Percentiles rank a stretch among this genome's conserved stretches.
phyloP scores from a whole-genome alignment of 2,797 vertebrate species.

The Sebastes iracundus region DNA sequence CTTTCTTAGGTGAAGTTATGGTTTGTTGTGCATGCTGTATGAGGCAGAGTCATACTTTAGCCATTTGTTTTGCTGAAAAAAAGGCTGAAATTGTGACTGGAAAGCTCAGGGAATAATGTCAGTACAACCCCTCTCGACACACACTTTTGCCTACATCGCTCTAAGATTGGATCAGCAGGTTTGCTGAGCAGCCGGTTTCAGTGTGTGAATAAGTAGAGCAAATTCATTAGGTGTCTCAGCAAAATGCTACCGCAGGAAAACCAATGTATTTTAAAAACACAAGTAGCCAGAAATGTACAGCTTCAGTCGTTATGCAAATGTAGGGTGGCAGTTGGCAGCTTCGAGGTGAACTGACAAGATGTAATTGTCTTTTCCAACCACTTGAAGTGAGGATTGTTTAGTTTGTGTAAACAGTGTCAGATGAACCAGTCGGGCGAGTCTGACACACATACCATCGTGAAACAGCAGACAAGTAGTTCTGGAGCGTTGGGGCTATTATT shows the following conservation, averaged over 20 bases:
- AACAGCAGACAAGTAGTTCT: not conserved
- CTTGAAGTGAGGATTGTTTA: not conserved
- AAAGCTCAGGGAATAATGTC: not conserved
- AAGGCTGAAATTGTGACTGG: not conserved
- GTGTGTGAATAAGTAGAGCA: not conserved
- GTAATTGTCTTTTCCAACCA: slow-evolving; percentile 1
- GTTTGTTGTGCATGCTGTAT: not conserved
- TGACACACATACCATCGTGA: not conserved
- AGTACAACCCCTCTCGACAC: not conserved
- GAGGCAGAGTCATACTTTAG: not conserved
- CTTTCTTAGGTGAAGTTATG: not conserved
- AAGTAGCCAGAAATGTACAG: not conserved
- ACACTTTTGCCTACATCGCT: slow-evolving; percentile 10
- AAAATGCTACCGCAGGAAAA: slow-evolving; percentile 9
- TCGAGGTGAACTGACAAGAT: not conserved
- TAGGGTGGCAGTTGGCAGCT: not conserved
- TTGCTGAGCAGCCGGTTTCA: slow-evolving; percentile 15
- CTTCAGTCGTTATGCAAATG: not conserved
- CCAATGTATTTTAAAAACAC: not conserved
- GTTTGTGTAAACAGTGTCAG: slow-evolving; percentile 28
- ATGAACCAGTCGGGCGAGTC: slow-evolving; percentile 57
- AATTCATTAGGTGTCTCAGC: slow-evolving; percentile 22
- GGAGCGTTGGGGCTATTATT: not conserved
- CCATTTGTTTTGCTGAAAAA: not conserved
- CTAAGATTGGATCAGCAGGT: slow-evolving; percentile 18